Conservation (phyloP, 2,113 vertebrate genomes). For the Tragelaphus imberbis region DNA sequence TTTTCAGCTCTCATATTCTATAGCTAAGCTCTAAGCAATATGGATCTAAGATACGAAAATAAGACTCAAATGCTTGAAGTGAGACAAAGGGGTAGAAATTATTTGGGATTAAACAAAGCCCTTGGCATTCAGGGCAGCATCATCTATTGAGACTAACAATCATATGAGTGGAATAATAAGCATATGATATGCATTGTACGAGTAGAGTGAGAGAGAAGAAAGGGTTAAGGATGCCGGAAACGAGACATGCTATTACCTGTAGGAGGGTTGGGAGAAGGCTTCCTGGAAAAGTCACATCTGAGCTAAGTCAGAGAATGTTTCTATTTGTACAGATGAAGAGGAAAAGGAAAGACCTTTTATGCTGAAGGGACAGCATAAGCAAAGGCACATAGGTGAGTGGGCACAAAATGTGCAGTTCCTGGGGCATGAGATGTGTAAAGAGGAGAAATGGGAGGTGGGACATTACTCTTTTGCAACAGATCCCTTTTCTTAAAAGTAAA, state of each 20-base stretch:
- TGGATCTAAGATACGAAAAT: not conserved
- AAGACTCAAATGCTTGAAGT: not conserved
- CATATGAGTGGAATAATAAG: too few relatives aligned
- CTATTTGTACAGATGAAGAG: not conserved
- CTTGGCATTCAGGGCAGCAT: accelerated
- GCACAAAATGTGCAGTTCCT: too few relatives aligned
- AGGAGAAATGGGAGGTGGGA: not conserved
- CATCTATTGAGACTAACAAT: not conserved
- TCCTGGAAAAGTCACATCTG: not conserved
- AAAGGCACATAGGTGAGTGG: not conserved
- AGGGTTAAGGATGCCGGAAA: not conserved
- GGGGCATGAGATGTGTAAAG: not conserved
- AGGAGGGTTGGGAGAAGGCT: not conserved
- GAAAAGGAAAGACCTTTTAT: not conserved
- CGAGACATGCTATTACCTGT: not conserved
- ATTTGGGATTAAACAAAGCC: not conserved
- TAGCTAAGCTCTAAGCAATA: not conserved
- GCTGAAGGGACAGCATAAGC: not conserved
- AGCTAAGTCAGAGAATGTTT: not conserved
- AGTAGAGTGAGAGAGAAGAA: not conserved
- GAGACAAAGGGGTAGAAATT: not conserved
- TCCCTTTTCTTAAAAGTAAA: not conserved
- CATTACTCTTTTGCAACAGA: not conserved
- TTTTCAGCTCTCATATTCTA: not conserved
- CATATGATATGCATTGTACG: accelerated